Evolutionary conservation across 2,888 invertebrate species (phyloP), one percentile per base, ranked within the genome.

Genomic region (Micoletzkya japonica): DNA sequence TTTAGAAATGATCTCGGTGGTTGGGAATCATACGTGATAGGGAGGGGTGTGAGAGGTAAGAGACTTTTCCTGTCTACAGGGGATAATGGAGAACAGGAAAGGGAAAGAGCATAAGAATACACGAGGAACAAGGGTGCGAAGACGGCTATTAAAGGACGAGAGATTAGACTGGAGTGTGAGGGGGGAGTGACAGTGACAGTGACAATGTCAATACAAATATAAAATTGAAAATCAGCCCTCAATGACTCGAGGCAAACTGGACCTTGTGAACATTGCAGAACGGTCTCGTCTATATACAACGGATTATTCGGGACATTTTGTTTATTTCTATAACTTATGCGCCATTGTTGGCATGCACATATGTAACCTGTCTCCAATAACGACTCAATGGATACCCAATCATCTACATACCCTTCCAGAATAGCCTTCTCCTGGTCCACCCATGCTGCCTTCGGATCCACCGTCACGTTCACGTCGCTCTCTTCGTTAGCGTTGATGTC

Each of bases 391-490:
- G 17, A n/a, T n/a, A n/a, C n/a, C n/a, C n/a, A n/a, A n/a, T 28
- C 28, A 7, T 30, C 32, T 6, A 34, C 74, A 61, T 61, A 80
- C 84, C 70, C 72, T 63, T 20, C 57, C 91, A 87, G 58, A 95
- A 92, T 70, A 89, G 88, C 49, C 89, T 87, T 86, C 94, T 93
- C 88, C 69, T 91, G 91, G 69, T 92, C 90, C 50, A 90, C 87
- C 91, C 95, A 93, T 63, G 91, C 91, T n/a, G 69, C 77, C 3
- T 72, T 75, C 74, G 90, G 90, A 69, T 92, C 90, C 20, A 97
- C 93, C 44, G 94, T 87, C 74, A 98, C 90, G 87, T 93, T 97
- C 44, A 90, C 89, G 88, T 96, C 93, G 20, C 97, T 97, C 72
- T 90, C 89, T 0, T 92, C 93, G 87, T 93, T 94, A 64, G 90